Conservation (phyloP, 2,797 vertebrate species). For the Peromyscus nudipes region DNA sequence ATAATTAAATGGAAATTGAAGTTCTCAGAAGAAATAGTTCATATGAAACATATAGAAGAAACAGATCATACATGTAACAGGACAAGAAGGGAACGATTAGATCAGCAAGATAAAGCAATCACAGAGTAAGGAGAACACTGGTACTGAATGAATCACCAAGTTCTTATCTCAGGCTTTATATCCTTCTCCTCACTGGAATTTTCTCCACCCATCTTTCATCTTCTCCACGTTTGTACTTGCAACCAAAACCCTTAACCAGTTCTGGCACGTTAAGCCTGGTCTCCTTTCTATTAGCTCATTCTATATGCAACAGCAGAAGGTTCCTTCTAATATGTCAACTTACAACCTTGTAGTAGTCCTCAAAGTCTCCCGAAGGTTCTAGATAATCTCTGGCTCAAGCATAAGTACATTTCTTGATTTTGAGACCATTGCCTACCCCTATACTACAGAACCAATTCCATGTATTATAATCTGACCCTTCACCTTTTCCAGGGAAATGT, state of each 20-base stretch:
- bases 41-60: conserved; percentile 57
- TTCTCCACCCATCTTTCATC: neutral
- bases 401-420: conserved; percentile 19
- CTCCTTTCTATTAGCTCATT: conserved; percentile 25
- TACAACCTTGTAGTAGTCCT: conserved; percentile 10
- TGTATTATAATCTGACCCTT: neutral
- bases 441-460: neutral
- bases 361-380: conserved; percentile 48
- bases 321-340: conserved; percentile 25
- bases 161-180: conserved; percentile 38
- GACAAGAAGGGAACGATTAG: conserved; percentile 8
- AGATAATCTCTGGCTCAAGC: conserved; percentile 4
- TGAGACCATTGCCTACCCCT: neutral
- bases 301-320: conserved; percentile 34
- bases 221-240: neutral
- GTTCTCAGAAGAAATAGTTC: conserved; percentile 55
- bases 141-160: neutral
- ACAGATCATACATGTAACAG: conserved; percentile 30
- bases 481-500: conserved; percentile 10
- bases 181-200: conserved; percentile 13
- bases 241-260: conserved; percentile 28
- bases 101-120: conserved; percentile 61
- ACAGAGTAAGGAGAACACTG: neutral
- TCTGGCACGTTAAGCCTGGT: neutral
- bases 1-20: conserved; percentile 49